Evolutionary conservation across 2,113 vertebrate species (phyloP).

Genomic region (Indicator indicator): DNA sequence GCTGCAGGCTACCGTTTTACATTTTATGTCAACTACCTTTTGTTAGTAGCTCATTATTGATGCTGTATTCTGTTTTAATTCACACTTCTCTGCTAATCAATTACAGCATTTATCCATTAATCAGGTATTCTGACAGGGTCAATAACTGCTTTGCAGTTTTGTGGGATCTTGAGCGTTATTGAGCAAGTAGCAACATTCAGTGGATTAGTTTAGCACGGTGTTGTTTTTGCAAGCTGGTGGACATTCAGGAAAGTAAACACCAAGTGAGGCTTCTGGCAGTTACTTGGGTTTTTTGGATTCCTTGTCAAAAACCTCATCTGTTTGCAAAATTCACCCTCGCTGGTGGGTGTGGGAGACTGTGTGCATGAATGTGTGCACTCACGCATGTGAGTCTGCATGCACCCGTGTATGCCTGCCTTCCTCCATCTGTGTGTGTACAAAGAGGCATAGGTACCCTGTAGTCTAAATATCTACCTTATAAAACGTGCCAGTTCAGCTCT

Average conservation of each 20-base stretch:
- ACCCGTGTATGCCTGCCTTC: constrained; percentile 28
- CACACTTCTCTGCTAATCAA: constrained; percentile 95
- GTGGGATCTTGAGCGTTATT: constrained; percentile 78
- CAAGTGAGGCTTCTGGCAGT: constrained; percentile 52
- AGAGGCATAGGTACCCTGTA: neutral
- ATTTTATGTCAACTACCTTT: constrained; percentile 90
- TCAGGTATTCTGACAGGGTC: constrained; percentile 90
- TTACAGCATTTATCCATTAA: constrained; percentile 97
- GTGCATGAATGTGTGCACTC: constrained; percentile 36
- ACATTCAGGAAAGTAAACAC: constrained; percentile 62
- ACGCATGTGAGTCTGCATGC: constrained; percentile 15
- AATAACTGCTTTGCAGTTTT: constrained; percentile 87
- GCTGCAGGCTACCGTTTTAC: constrained; percentile 90
- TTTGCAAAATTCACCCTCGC: constrained; percentile 43
- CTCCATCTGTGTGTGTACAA: neutral
- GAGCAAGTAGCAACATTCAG: constrained; percentile 77
- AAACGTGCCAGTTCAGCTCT: neutral
- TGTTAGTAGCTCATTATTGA: constrained; percentile 89
- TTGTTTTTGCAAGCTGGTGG: constrained; percentile 69
- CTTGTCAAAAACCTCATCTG: constrained; percentile 59
- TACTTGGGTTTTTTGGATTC: constrained; percentile 17
- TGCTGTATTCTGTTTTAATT: constrained; percentile 91
- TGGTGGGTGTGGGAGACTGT: neutral
- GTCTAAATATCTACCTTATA: neutral
- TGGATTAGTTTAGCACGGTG: constrained; percentile 57